Evolutionary conservation across 2,113 vertebrate genomes (phyloP).

Genomic region (Cottus gobio): DNA sequence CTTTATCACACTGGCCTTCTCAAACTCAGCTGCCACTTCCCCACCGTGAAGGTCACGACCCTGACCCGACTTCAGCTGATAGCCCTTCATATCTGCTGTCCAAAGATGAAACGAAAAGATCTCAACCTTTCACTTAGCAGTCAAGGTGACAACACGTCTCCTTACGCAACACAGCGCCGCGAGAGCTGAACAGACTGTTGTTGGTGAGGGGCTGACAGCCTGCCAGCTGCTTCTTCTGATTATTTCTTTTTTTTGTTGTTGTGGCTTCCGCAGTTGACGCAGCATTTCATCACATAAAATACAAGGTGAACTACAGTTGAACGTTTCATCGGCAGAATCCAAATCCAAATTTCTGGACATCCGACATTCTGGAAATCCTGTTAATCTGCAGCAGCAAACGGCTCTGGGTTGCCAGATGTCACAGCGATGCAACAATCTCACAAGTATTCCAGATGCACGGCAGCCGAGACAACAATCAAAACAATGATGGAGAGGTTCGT

Average conservation of each 20-base stretch:
- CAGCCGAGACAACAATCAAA: neutral
- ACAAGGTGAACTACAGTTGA: neutral
- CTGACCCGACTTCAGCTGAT: constrained; percentile 33
- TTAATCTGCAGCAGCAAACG: too few species aligned
- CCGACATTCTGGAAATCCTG: neutral
- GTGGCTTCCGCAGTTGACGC: neutral
- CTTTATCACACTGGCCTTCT: constrained; percentile 43
- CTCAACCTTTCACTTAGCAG: neutral
- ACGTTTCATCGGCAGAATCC: neutral
- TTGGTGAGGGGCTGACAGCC: neutral
- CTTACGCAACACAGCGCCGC: constrained; percentile 20
- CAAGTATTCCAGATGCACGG: neutral
- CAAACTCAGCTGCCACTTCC: constrained; percentile 21
- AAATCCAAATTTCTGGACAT: too few species aligned
- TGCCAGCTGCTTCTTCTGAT: too few species aligned
- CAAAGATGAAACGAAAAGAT: constrained; percentile 31
- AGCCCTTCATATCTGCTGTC: constrained; percentile 28
- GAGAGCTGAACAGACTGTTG: neutral
- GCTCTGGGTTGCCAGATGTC: neutral
- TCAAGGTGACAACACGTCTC: neutral
- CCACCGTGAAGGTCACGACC: constrained; percentile 41
- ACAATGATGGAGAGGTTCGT: neutral
- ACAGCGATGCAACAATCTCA: neutral
- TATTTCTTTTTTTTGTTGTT: neutral
- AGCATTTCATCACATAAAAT: neutral